Percentiles rank a stretch among this genome's conserved stretches.
These are phyloP conservation scores for Flabesymbios commensalis DNA, from an alignment of 2,888 invertebrate genomes.

Conservation along the genomic window DNA sequence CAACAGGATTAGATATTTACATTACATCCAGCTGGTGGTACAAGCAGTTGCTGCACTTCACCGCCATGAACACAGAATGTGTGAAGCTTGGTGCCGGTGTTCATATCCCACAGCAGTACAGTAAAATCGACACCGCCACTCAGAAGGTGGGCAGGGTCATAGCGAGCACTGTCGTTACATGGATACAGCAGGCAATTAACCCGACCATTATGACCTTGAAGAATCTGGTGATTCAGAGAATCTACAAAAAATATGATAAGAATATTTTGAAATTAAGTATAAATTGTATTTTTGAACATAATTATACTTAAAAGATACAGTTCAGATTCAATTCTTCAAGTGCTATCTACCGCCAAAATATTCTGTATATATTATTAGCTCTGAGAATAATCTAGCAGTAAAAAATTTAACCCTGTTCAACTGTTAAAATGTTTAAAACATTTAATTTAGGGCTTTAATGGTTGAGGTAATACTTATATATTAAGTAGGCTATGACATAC, in stretches of 20 bases:
- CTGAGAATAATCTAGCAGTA: too few relatives aligned
- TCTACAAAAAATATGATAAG: slow-evolving; percentile 17
- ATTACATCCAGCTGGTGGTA: slow-evolving; percentile 83
- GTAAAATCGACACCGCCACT: slow-evolving; percentile 98
- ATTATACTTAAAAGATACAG: too few relatives aligned
- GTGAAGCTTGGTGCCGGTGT: slow-evolving; percentile 84
- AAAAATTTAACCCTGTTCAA: too few relatives aligned
- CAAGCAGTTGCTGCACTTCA: slow-evolving; percentile 89
- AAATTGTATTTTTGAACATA: background rate
- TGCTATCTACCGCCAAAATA: too few relatives aligned
- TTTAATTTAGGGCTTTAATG: too few relatives aligned
- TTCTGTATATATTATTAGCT: too few relatives aligned
- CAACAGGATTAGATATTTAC: slow-evolving; percentile 61
- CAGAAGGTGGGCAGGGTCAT: slow-evolving; percentile 68
- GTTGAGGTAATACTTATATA: too few relatives aligned
- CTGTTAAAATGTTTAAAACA: too few relatives aligned
- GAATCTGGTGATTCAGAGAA: slow-evolving; percentile 29
- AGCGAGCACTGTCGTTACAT: slow-evolving; percentile 78
- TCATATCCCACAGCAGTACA: slow-evolving; percentile 94
- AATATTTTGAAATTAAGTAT: background rate
- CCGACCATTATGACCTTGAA: slow-evolving; percentile 82
- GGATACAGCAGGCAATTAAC: slow-evolving; percentile 96
- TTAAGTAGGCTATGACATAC: too few relatives aligned
- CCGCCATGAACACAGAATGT: slow-evolving; percentile 98
- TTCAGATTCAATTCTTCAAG: too few relatives aligned